Evolutionary conservation across 2,888 invertebrate genomes (phyloP).

Genomic region (Drosophila tanythrix): DNA sequence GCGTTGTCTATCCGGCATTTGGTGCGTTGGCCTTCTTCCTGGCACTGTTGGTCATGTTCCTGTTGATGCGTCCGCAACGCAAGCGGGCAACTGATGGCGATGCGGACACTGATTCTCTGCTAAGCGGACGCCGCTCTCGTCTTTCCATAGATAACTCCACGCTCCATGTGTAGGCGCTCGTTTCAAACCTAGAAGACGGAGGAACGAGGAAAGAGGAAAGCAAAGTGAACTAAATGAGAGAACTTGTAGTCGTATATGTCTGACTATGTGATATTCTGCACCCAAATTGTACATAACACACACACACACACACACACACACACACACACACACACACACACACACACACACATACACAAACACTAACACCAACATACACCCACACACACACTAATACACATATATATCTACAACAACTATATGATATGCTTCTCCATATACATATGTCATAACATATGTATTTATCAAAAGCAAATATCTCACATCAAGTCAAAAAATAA

Average conservation of each 20-base stretch:
- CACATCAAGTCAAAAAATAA: slow-evolving; percentile 46
- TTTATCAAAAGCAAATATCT: slow-evolving; percentile 50
- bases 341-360: slow-evolving; percentile 25
- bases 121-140: slow-evolving; percentile 58
- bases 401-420: slow-evolving; percentile 21
- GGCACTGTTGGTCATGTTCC: slow-evolving; percentile 71
- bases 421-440: slow-evolving; percentile 34
- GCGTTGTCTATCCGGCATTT: slow-evolving; percentile 72
- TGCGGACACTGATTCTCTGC: slow-evolving; percentile 66
- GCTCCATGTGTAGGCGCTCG: slow-evolving; percentile 58
- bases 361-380: slow-evolving; percentile 35
- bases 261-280: slow-evolving; percentile 78
- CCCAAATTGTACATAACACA: slow-evolving; percentile 65
- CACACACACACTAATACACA: slow-evolving; percentile 2
- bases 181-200: background rate
- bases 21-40: slow-evolving; percentile 70
- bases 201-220: slow-evolving; percentile 12
- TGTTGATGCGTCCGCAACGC: slow-evolving; percentile 71
- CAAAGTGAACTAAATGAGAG: slow-evolving; percentile 29
- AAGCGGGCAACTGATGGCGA: slow-evolving; percentile 57
- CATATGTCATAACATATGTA: slow-evolving; percentile 20
- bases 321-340: slow-evolving; percentile 14
- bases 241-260: slow-evolving; percentile 77
- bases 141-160: slow-evolving; percentile 60
- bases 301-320: slow-evolving; percentile 42